Evolutionary conservation across 2,888 invertebrate genomes (phyloP), one percentile per base, ranked within the genome.

Genomic region (Suillia variegata): DNA sequence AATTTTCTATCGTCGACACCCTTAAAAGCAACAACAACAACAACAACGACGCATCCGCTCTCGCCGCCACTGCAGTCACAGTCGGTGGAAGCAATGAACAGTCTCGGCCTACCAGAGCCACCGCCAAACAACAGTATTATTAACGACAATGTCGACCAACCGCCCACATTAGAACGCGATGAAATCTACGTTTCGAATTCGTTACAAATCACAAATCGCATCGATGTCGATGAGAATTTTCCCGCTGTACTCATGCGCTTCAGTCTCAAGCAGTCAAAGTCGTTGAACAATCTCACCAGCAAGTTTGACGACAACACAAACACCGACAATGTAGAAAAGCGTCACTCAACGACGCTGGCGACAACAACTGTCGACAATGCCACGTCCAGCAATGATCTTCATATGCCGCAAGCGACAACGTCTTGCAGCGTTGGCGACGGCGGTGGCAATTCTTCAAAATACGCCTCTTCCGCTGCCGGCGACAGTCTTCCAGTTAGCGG

Each of bases 181-280:
- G 79, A 80, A 56, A 74, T 78, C 10, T 81, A 81, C 62, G 76
- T 82, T 21, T 82, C 82, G 13, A 73, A 77, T 50, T 73, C 81
- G 22, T 56, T 82, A 49, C 80, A 81, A 63, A 82, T 82, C 54
- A 78, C 77, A 51, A 75, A 80, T 54, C 70, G 73, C 52, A 66
- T 77, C 15, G 72, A 78, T n/a, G 53, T 77, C 24, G 76, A 74
- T 31, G 77, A 78, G 12, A 59, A 71, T 53, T 74, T 76, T 53
- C 67, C 70, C 48, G 61, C 75, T 6, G 69, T 75, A 6, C 67
- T 70, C 13, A 72, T 77, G n/a, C 75, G 75, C 17, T 68, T 53
- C 24, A 66, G 59, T 17, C 70, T 69, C 51, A 74, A 73, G 49
- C 72, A 72, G 15, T 78, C 79, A 2, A 77, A 77, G 21, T 77